A percentile compares a stretch with the other conserved stretches of the same genome.
These are phyloP conservation scores for Troides helena DNA, from an alignment of 2,888 invertebrate species.

Conservation along the genomic window DNA sequence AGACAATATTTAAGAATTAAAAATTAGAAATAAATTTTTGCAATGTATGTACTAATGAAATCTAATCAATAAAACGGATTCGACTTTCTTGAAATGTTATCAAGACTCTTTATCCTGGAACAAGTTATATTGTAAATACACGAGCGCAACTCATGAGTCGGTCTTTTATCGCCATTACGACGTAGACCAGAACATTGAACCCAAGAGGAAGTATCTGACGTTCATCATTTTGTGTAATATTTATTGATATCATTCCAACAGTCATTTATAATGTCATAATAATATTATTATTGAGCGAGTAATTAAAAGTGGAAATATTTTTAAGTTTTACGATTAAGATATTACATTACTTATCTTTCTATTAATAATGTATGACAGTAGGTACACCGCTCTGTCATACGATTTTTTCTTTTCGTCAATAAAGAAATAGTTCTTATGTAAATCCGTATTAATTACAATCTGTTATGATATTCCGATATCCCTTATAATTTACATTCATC, in stretches of 20 bases:
- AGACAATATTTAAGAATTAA: too few relatives aligned
- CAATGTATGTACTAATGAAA: too few relatives aligned
- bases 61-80: too few relatives aligned
- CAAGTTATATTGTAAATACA: slow-evolving; percentile 70
- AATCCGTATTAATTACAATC: too few relatives aligned
- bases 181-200: slow-evolving; percentile 74
- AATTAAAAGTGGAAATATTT: background rate
- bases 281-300: background rate
- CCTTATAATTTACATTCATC: too few relatives aligned
- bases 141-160: slow-evolving; percentile 66
- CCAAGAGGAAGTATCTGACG: slow-evolving; percentile 71
- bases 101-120: slow-evolving; percentile 49
- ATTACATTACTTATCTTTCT: background rate
- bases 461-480: too few relatives aligned
- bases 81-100: background rate
- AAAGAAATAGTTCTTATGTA: too few relatives aligned
- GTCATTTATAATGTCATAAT: slow-evolving; percentile 1
- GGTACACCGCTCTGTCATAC: background rate
- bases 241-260: slow-evolving; percentile 36
- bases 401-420: too few relatives aligned
- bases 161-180: slow-evolving; percentile 68
- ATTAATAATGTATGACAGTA: background rate
- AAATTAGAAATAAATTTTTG: too few relatives aligned
- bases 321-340: background rate
- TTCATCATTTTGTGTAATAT: slow-evolving; percentile 62